Conservation (phyloP, 2,113 vertebrate genomes). For the Bujurquina vittata region DNA sequence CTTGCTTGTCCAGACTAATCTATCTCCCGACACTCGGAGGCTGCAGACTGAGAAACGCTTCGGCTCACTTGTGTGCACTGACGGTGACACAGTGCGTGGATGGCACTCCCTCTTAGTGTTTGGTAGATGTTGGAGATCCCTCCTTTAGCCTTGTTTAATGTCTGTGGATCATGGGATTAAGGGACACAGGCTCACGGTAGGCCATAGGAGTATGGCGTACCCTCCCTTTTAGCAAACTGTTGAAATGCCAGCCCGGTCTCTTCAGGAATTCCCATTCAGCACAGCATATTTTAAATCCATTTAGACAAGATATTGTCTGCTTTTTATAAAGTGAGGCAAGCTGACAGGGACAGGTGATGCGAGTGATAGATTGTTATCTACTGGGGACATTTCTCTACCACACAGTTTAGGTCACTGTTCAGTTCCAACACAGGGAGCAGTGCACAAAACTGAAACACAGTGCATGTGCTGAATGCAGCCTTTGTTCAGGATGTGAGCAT, state of each 20-base stretch:
- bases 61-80: neutral
- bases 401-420: neutral
- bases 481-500: neutral
- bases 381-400: neutral
- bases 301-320: neutral
- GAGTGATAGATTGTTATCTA: no score
- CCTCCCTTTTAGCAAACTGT: constrained; percentile 46
- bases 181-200: constrained; percentile 32
- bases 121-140: constrained; percentile 45
- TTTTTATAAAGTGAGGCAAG: neutral
- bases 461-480: neutral
- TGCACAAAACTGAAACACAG: neutral
- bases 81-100: constrained; percentile 23
- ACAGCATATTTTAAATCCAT: fast-evolving
- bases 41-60: neutral
- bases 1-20: constrained; percentile 21
- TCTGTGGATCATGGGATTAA: constrained; percentile 65
- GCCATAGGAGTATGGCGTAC: neutral
- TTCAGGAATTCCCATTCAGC: constrained; percentile 4
- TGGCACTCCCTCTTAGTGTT: constrained; percentile 19
- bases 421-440: neutral
- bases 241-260: constrained; percentile 25
- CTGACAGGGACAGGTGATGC: no score
- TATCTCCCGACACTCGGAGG: neutral
- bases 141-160: constrained; percentile 63